Base-by-base conservation (phyloP, 2,797 vertebrate species). In the Staurois parvus region DNA sequence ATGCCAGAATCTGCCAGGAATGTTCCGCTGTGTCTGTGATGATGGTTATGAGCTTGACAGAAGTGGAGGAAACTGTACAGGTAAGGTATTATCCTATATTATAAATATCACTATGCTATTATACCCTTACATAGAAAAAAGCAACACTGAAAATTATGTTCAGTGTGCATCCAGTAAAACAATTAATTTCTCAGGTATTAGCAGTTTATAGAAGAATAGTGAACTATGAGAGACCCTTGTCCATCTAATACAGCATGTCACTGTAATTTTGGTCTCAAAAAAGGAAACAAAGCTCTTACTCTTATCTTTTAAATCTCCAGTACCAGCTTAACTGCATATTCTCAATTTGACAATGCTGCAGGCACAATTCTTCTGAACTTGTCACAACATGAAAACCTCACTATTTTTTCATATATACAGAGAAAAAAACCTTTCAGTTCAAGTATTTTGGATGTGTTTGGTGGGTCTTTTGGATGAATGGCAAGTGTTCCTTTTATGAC, bases 1-100 rank as follows among this genome's bases (percentile, higher is more conserved):
- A 21, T 99, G 97, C 86, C 96, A 98, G 93, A 99, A 99, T 92
- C 94, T 99, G 82, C 97, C 97, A 0, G 97, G 97, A 82, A 98
- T 97, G 96, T 99, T 99, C 94, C 96, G 94, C 87, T 99, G 97
- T 0, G 87, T 96, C 86, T 99, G 97, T 0, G 94, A 97, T 0
- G 94, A 97, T 0, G 97, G 97, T 12, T 99, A 97, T 0, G 96
- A 99, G 85, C 95, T 98, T 91, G 97, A 99, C 91, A 96, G 94
- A 56, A 95, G 97, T 0, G 97, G 97, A 76, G 96, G 96, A 88
- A 97, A 97, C 93, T 99, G 98, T 91, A 98, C 97, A 87, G 97
- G 97, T 97, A 73, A 92, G 79, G 73, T 56, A 72, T 62, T 66
- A 11, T 6, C 26, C 28, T 29, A 66, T 28, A 66, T 66, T 66